phyloP scores from a whole-genome alignment of 1,140 invertebrate genomes.

The Dendroctonus valens region DNA sequence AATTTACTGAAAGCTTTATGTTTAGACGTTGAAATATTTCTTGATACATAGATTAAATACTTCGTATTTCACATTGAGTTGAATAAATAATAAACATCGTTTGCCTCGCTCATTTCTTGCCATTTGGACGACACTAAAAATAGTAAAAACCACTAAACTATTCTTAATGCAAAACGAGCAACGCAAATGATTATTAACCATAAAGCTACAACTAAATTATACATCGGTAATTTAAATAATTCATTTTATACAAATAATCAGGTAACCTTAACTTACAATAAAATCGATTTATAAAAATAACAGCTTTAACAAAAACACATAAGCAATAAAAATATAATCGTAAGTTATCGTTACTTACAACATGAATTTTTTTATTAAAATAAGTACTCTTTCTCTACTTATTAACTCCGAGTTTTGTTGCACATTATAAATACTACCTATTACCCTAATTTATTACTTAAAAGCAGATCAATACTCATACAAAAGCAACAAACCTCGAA shows the following conservation, averaged over 20 bases:
- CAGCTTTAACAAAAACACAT: constrained; percentile 43
- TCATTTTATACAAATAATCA: constrained; percentile 44
- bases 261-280: constrained; percentile 45
- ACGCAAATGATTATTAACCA: constrained; percentile 6
- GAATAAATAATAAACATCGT: constrained; percentile 31
- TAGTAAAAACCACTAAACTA: constrained; percentile 45
- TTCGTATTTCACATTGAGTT: constrained; percentile 34
- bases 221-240: constrained; percentile 33
- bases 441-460: constrained; percentile 24
- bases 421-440: constrained; percentile 10
- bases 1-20: constrained; percentile 45
- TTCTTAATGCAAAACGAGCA: constrained; percentile 10
- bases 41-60: constrained; percentile 45
- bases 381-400: constrained; percentile 33
- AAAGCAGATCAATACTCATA: constrained; percentile 28
- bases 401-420: constrained; percentile 6
- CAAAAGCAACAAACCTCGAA: constrained; percentile 16
- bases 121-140: constrained; percentile 4
- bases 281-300: constrained; percentile 44
- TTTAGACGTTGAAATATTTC: constrained; percentile 34
- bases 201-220: constrained; percentile 41
- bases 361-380: constrained; percentile 33
- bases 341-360: constrained; percentile 26
- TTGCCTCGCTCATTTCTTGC: constrained; percentile 13
- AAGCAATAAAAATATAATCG: constrained; percentile 39